Conservation (phyloP, 2,113 vertebrate genomes). For the Plectropomus leopardus region DNA sequence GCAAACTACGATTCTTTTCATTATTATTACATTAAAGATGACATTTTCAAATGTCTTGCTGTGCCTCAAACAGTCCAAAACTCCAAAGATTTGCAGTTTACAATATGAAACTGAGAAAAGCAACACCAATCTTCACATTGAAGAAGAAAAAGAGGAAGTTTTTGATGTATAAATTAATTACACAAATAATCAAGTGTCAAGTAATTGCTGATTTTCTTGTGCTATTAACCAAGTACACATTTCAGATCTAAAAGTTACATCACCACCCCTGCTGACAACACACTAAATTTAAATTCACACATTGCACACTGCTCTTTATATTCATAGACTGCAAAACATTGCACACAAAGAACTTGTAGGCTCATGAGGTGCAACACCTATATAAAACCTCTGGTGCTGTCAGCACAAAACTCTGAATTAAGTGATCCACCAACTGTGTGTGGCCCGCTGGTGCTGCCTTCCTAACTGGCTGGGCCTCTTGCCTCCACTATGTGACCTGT, state of each 20-base stretch:
- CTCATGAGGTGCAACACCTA: constrained; percentile 31
- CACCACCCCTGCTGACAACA: neutral
- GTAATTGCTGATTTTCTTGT: neutral
- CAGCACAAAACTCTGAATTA: constrained; percentile 68
- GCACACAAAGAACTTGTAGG: constrained; percentile 8
- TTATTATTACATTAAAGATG: neutral
- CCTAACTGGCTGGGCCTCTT: constrained; percentile 33
- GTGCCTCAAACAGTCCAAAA: no score
- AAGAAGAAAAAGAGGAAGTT: neutral
- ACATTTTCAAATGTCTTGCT: no score
- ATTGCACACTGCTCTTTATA: neutral
- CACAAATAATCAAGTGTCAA: neutral
- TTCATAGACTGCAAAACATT: constrained; percentile 2
- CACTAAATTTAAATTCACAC: neutral
- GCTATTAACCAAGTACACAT: neutral
- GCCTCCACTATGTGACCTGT: constrained; percentile 59
- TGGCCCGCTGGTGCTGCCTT: constrained; percentile 22
- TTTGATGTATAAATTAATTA: neutral
- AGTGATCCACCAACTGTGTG: constrained; percentile 65
- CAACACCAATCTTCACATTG: no score
- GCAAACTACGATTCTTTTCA: neutral
- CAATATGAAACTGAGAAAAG: no score
- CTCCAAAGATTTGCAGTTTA: no score
- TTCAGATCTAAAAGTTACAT: neutral
- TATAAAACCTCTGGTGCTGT: constrained; percentile 67